Percentiles rank a stretch among this genome's conserved stretches.
Conservation (phyloP, 2,888 invertebrate genomes). For the Amitus sp. region DNA sequence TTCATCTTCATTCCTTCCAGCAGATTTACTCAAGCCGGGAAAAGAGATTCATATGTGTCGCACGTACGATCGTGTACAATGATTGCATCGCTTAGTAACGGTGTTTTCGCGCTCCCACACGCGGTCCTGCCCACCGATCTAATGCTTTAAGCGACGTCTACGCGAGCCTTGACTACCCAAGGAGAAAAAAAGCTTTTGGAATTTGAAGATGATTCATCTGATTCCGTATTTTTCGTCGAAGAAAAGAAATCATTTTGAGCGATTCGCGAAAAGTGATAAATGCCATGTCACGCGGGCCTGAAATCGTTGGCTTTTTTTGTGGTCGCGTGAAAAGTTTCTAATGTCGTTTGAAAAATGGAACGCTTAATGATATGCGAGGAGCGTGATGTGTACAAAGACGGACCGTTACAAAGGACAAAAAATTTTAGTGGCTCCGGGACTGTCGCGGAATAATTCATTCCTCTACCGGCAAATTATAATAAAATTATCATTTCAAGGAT, state of each 20-base stretch:
- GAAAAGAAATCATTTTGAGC: too few relatives aligned
- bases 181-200: too few relatives aligned
- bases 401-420: neutral
- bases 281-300: too few relatives aligned
- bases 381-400: neutral
- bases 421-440: neutral
- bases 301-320: too few relatives aligned
- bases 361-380: neutral
- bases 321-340: neutral
- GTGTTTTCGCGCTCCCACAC: neutral
- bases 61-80: neutral
- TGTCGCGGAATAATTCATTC: neutral
- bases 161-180: too few relatives aligned
- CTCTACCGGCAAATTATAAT: too few relatives aligned
- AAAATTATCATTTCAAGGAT: too few relatives aligned
- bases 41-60: neutral
- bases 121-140: neutral
- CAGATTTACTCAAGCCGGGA: neutral
- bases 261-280: too few relatives aligned
- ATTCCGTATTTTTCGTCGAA: neutral
- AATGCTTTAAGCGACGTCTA: neutral
- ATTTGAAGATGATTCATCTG: too few relatives aligned
- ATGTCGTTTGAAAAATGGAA: neutral
- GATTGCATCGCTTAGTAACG: slow-evolving; percentile 3
- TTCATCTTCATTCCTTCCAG: neutral